These are phyloP conservation scores for Propithecus perrieri DNA, from an alignment of 2,797 vertebrate genomes.

Conservation along the genomic window DNA sequence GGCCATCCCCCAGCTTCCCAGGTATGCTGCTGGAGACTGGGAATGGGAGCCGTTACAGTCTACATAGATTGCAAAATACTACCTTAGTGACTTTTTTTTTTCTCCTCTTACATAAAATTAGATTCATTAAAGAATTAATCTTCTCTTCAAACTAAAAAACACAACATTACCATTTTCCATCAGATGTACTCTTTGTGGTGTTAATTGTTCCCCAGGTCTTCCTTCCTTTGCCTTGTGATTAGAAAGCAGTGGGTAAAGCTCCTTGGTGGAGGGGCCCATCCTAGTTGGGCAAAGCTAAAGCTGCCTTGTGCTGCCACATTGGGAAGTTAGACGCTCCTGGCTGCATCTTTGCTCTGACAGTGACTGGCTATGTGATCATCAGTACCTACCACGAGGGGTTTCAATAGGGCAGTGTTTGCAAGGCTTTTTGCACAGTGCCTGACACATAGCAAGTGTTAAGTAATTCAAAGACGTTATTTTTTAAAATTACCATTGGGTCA, in stretches of 20 bases:
- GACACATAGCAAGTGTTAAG: neutral
- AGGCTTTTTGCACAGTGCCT: neutral
- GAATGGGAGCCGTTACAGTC: fast-evolving
- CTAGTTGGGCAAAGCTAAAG: neutral
- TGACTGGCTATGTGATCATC: neutral
- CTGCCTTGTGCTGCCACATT: fast-evolving
- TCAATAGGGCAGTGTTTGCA: fast-evolving
- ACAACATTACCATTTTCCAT: neutral
- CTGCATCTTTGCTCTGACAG: neutral
- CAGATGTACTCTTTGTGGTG: neutral
- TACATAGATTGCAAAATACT: too few species aligned
- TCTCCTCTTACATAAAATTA: neutral
- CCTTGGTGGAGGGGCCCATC: too few species aligned
- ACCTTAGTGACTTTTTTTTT: too few species aligned
- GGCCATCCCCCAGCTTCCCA: conserved; percentile 94
- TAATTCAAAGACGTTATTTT: neutral
- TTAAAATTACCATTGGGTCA: neutral
- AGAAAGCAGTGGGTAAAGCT: neutral
- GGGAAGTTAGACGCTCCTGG: neutral
- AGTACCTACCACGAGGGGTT: fast-evolving
- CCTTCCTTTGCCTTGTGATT: neutral
- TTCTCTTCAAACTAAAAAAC: neutral
- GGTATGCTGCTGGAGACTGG: conserved; percentile 79
- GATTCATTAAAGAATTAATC: neutral
- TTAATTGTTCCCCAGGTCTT: neutral